Percentiles rank a stretch among this genome's conserved stretches.
These are phyloP conservation scores for Himalopsyche tibetana DNA, from an alignment of 2,888 invertebrate species.

Conservation along the genomic window DNA sequence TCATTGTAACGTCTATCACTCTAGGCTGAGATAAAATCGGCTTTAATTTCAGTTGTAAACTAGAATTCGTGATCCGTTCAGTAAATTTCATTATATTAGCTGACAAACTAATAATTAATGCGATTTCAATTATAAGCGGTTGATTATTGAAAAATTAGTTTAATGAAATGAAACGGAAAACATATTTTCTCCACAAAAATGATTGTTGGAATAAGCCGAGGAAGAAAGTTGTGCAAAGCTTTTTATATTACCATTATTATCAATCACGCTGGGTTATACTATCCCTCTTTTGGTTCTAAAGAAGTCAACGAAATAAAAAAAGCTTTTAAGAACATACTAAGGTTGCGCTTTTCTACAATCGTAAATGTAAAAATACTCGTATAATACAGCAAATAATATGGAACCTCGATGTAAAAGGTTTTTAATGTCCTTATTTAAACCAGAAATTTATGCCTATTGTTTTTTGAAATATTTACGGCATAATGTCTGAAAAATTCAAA, in stretches of 20 bases:
- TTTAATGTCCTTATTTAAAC: conserved; percentile 16
- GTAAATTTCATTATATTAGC: too few relatives aligned
- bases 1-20: too few relatives aligned
- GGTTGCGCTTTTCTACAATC: conserved; percentile 9
- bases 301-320: conserved; percentile 15
- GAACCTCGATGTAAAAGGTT: neutral
- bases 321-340: conserved; percentile 1
- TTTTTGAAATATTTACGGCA: neutral
- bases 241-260: neutral
- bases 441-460: conserved; percentile 31
- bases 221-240: neutral
- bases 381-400: neutral
- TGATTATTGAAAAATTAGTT: too few relatives aligned
- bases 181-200: neutral
- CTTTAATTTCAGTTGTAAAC: too few relatives aligned
- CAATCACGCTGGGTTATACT: neutral
- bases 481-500: neutral
- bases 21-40: too few relatives aligned
- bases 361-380: conserved; percentile 24
- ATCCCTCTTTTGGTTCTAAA: neutral
- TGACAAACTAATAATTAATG: too few relatives aligned
- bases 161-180: too few relatives aligned
- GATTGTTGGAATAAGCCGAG: neutral
- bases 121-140: too few relatives aligned
- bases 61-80: too few relatives aligned